Base-by-base conservation (phyloP, 1,140 invertebrate genomes). In the Hycleus cichorii region DNA sequence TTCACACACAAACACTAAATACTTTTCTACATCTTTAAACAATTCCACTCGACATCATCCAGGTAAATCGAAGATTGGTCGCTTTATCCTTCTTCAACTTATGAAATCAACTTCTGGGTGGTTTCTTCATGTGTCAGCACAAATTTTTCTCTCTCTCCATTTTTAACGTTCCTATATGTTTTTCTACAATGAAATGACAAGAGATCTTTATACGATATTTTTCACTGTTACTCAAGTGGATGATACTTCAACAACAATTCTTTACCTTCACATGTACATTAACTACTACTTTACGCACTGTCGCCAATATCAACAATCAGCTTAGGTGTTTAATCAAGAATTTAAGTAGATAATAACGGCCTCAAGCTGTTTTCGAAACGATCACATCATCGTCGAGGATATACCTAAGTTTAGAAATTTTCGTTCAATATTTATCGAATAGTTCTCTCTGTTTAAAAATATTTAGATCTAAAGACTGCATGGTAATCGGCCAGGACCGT, bases 281-380 rank as follows among this genome's bases (percentile, higher is more conserved):
- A 47, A 56, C 53, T 48, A 47, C 53, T 47, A 47, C 42, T 56
- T 56, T 48, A 56, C 53, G 47, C 53, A 48, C 47, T 56, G 45
- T 56, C 45, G 47, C 53, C 53, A 55, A 55, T 55, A 55, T 44
- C 46, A 55, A 55, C 53, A 55, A 55, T 12, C 42, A 26, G 50
- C 42, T 52, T 52, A 46, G 32, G 59, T 62, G 57, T 62, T 62
- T 58, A 52, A 52, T 54, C 47, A 54, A 58, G 56, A 49, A 47
- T 53, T 59, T 63, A 63, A 63, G 60, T 54, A 59, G 60, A 51
- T 63, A 63, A 63, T 63, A 59, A 59, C 50, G 24, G 48, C 58
- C 47, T 42, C 8, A 10, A 32, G 58, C 32, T 9, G 49, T 50
- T 58, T 58, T 58, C 50, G 11, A 46, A 32, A 32, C 32, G 32